A percentile compares a stretch with the other conserved stretches of the same genome.
These are phyloP conservation scores for Trichonephila clavata DNA, from an alignment of 1,140 invertebrate species.

Conservation along the genomic window DNA sequence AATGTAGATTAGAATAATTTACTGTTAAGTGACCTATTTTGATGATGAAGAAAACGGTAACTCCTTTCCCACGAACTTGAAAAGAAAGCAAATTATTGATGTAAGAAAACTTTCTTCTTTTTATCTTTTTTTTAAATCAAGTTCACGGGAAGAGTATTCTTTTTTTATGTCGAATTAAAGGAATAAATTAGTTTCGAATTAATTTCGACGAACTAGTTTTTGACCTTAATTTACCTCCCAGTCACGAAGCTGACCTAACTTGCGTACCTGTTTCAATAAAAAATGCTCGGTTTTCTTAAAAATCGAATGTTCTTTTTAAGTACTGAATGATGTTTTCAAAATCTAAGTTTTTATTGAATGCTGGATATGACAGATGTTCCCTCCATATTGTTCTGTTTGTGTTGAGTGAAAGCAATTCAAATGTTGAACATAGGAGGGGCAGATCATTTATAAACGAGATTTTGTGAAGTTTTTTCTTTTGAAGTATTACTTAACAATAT, in stretches of 20 bases:
- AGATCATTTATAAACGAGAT: no score
- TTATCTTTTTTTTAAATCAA: neutral
- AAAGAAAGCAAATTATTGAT: neutral
- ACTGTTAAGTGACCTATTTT: neutral
- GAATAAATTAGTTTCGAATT: neutral
- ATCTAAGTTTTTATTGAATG: no score
- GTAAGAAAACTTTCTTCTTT: neutral
- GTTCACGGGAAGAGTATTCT: neutral
- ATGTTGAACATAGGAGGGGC: no score
- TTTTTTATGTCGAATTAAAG: neutral
- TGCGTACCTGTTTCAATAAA: neutral
- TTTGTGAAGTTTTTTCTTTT: no score
- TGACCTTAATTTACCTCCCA: neutral
- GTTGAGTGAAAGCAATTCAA: no score
- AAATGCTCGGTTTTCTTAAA: neutral
- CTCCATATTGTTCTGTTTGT: no score
- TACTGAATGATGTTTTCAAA: no score
- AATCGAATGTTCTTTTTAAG: neutral
- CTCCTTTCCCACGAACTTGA: neutral
- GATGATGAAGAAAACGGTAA: neutral
- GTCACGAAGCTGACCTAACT: constrained; percentile 20
- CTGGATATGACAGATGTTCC: no score
- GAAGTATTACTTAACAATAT: no score
- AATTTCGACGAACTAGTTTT: constrained; percentile 5
- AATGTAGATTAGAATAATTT: no score